Percentiles rank a stretch among this genome's conserved stretches.
phyloP scores from a whole-genome alignment of 2,113 vertebrate species.

The Ceyx melanurus region DNA sequence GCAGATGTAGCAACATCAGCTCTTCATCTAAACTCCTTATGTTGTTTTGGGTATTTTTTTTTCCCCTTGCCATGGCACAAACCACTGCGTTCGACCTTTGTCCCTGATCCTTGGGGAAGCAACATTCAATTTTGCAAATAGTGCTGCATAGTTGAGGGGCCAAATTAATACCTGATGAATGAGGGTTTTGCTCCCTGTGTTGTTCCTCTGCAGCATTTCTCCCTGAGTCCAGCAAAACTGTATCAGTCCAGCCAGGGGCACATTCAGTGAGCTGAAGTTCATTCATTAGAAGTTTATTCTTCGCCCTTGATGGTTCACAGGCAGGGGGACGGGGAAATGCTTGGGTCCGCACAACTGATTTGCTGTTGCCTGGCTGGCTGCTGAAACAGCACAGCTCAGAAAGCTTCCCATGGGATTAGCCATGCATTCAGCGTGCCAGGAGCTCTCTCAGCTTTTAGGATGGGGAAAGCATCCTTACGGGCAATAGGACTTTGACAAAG shows the following conservation, averaged over 20 bases:
- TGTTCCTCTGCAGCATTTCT: not conserved
- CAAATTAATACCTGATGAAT: not conserved
- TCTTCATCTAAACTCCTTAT: not conserved
- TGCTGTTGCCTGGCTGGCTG: constrained; percentile 1
- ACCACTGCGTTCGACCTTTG: not conserved
- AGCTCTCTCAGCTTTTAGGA: not conserved
- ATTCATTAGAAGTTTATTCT: not conserved
- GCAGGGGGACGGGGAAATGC: not conserved
- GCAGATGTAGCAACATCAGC: not conserved
- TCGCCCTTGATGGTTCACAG: not conserved
- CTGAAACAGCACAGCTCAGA: not conserved
- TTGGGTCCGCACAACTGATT: not conserved
- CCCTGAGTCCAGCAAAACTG: rapidly evolving
- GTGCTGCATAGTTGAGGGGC: not conserved
- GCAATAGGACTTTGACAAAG: not conserved
- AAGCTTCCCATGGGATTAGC: constrained; percentile 32
- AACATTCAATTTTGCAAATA: not conserved
- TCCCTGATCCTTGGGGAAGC: not conserved
- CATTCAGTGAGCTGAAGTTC: not conserved
- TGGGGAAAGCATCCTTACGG: not conserved
- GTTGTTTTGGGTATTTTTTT: not conserved
- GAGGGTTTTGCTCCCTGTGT: rapidly evolving
- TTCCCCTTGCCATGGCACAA: not conserved
- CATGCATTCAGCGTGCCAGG: not conserved
- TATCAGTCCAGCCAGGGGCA: not conserved